Evolutionary conservation across 2,888 invertebrate genomes (phyloP), one percentile per base, ranked within the genome.

Genomic region (Frankliniella fusca): DNA sequence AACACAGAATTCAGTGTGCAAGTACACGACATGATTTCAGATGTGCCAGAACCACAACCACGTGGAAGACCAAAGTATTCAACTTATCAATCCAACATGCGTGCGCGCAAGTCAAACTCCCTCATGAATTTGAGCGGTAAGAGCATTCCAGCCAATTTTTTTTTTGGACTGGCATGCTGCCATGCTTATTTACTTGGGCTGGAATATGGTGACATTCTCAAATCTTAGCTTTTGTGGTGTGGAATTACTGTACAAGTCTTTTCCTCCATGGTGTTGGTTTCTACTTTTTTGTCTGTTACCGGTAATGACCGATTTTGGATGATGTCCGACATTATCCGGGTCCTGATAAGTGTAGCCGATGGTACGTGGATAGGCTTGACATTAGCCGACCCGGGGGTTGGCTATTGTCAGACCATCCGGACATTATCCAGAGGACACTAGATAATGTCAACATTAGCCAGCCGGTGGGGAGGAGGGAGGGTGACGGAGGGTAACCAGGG

Each of bases 121-220:
- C 93, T 96, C 92, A 95, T 96, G 95, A 96, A 96, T 93, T 92
- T 96, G 92, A 95, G 95, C 93, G 95, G 96, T 96, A 95, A 96
- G 95, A 92, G 89, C 70, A 48, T 83, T 80, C 80, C 80, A 50
- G 80, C 50, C 50, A 50, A 23, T 50, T 11, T 9, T 7, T 7
- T 27, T 11, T n/a, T 23, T 50, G 20, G 20, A 18, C 20, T 80
- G 80, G 80, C 80, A 50, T 80, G 49, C 80, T 50, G 80, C 80
- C 80, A 80, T 38, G 80, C 50, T 80, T 50, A 48, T 20, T 15
- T 76, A 11, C 27, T 23, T 23, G 70, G 70, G 70, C 70, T 76
- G 23, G 23, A 10, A 76, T 76, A 61, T 76, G 70, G 27, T 76
- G 70, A 27, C 18, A 61, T 18, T 27, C 70, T 76, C 12, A 76